Evolutionary conservation across 2,797 vertebrate species (phyloP).

Genomic region (Smutsia temminckii): DNA sequence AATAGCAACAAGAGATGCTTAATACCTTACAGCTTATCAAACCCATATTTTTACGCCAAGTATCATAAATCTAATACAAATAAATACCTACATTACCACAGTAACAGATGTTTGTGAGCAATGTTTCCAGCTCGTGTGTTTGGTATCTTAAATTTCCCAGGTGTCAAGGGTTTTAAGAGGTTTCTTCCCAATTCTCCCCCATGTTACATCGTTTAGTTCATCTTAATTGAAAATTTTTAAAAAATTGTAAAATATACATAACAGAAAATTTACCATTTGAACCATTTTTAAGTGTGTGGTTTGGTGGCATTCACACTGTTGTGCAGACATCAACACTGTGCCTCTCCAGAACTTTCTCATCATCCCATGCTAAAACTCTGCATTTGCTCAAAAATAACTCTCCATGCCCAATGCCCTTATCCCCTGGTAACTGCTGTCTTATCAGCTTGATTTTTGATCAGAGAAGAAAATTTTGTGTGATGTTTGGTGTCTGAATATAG

Average conservation of each 20-base stretch:
- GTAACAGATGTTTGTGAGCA: neutral
- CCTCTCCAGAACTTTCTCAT: neutral
- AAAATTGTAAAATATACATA: neutral
- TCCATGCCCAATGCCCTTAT: neutral
- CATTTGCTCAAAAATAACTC: neutral
- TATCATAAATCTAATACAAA: neutral
- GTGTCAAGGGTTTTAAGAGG: neutral
- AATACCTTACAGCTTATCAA: neutral
- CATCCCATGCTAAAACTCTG: neutral
- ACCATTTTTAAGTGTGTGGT: neutral
- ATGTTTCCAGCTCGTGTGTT: neutral
- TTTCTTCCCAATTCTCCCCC: neutral
- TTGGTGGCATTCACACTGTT: neutral
- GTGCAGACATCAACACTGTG: neutral
- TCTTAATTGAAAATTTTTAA: neutral
- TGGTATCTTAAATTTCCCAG: neutral
- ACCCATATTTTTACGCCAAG: neutral
- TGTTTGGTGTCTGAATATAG: neutral
- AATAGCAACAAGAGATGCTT: neutral
- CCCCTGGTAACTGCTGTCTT: neutral
- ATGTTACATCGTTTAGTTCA: neutral
- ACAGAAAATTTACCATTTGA: neutral
- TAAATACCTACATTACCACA: neutral
- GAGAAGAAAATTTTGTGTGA: neutral
- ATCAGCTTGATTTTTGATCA: neutral